These are phyloP conservation scores for Bucorvus abyssinicus DNA, from an alignment of 2,797 vertebrate genomes.

Conservation along the genomic window DNA sequence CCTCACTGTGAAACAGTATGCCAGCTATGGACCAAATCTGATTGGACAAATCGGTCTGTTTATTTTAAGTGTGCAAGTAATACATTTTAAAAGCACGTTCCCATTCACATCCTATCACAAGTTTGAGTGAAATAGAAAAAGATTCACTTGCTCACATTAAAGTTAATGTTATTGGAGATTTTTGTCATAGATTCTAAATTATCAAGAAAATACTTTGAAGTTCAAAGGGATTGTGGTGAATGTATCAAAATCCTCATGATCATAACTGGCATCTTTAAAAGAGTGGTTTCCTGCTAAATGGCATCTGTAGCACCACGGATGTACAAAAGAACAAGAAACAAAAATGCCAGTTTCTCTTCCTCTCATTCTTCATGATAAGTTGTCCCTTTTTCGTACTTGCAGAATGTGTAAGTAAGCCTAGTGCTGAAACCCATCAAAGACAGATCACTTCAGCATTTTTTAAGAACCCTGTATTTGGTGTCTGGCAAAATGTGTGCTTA, in stretches of 20 bases:
- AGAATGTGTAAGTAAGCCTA: background rate
- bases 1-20: background rate
- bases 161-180: background rate
- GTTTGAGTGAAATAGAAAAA: background rate
- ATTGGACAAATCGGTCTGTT: background rate
- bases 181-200: background rate
- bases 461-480: background rate
- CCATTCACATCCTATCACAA: background rate
- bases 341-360: background rate
- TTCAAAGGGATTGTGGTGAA: background rate
- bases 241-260: background rate
- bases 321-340: background rate
- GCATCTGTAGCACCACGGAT: background rate
- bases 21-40: background rate
- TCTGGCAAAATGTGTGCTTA: background rate
- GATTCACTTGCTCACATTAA: background rate
- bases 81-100: background rate
- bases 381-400: background rate
- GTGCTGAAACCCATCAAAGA: background rate
- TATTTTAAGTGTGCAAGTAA: background rate
- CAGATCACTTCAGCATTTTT: background rate
- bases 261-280: background rate
- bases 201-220: background rate
- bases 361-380: background rate
- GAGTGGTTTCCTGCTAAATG: background rate